Evolutionary conservation across 1,140 invertebrate species (phyloP), one percentile per base, ranked within the genome.

Genomic region (Drosophila takahashii): DNA sequence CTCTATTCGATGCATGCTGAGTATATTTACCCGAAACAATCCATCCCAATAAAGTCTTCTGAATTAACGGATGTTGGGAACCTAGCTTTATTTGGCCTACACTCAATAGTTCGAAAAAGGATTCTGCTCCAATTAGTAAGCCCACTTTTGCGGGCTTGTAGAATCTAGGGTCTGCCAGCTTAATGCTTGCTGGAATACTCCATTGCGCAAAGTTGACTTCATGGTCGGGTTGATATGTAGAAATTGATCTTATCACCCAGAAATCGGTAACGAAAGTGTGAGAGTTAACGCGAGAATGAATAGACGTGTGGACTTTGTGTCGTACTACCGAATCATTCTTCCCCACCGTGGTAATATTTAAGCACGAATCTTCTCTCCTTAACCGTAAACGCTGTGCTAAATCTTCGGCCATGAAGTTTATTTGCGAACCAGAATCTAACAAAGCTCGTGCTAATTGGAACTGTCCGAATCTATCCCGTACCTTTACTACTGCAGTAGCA

Each of bases 51-150:
- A n/a, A n/a, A n/a, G n/a, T n/a, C n/a, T n/a, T n/a, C n/a, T n/a
- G n/a, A n/a, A n/a, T n/a, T n/a, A n/a, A 18, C 22, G 56, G 51
- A 52, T 52, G 18, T n/a, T 34, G 3, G 1, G n/a, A 27, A 32
- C 15, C 15, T 8, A 56, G 8, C 27, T 58, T 58, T 32, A 44
- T 42, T 44, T 58, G 37, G 47, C 51, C 51, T 27, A 13, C 51
- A 16, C 34, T 18, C 2, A 60, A 3, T 7, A 61, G 27, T 36
- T 60, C 45, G n/a, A 53, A 54, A 53, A 44, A 44, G 16, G 16
- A 52, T 36, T 52, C 50, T 52, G 39, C 39, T 6, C 15, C 39
- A 8, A 41, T 41, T 9, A 41, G 7, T 41, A 41, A 41, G 15
- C 16, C 15, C 9, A 18, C 41, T 42, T 42, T 42, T 42, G 16